Evolutionary conservation across 1,140 invertebrate species (phyloP), one percentile per base, ranked within the genome.

Genomic region (Aphelinus atriplicis): DNA sequence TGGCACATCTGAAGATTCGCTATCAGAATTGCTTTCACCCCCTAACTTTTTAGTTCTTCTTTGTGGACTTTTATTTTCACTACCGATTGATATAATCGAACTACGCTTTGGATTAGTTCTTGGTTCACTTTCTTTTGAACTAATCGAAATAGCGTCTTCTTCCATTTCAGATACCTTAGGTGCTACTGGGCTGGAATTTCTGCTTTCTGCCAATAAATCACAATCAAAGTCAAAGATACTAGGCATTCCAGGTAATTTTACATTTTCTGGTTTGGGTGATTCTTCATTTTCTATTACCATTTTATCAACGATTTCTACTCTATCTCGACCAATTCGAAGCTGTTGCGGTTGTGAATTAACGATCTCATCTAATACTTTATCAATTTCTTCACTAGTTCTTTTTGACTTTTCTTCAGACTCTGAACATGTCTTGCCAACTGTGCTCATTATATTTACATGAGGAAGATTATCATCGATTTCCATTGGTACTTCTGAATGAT

Each of bases 381-480:
- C 26, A 26, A 26, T 26, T 26, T 26, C 26, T 26, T 26, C 26
- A 26, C 26, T 26, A 26, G 26, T 26, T 26, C 26, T 26, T 26
- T 26, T 26, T 26, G 26, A 26, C 26, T 26, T 26, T 26, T 26
- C 26, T 26, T 26, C 26, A 26, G 26, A 26, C 26, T 26, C 26
- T 26, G 26, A 26, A 26, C 26, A 26, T 26, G 0, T 26, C 26
- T 26, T 26, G 26, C 26, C 26, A 26, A 26, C 26, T 26, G 26
- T 26, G 26, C 26, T 26, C 26, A 26, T 26, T 26, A 26, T 26
- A 26, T 26, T 55, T 48, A 7, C 1, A 57, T 7, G 9, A 7
- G 45, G 46, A 62, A 51, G 9, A 4, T n/a, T 45, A 10, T 65
- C 9, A 66, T 71, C 62, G 51, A 75, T 66, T 58, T 75, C 68